A percentile compares a stretch with the other conserved stretches of the same genome.
Conservation (phyloP, 2,113 vertebrate genomes). For the Romanogobio albipinnatus region DNA sequence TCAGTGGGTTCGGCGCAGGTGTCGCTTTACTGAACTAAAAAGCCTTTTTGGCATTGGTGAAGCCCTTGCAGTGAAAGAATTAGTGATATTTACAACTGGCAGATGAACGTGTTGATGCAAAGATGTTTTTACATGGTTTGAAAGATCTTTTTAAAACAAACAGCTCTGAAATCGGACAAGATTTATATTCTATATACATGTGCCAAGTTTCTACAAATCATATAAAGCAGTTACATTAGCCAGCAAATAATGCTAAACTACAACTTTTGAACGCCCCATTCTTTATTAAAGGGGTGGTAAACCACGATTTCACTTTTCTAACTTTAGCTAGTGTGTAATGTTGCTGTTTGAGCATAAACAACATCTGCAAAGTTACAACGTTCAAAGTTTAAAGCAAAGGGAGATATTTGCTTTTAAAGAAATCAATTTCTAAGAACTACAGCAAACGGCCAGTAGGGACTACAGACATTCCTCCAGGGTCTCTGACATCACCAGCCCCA, state of each 20-base stretch:
- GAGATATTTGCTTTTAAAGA: too few relatives aligned
- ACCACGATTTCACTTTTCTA: too few relatives aligned
- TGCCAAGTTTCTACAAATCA: neutral
- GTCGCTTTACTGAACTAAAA: slow-evolving; percentile 21
- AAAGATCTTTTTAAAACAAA: neutral
- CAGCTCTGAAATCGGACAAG: neutral
- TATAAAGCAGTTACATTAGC: neutral
- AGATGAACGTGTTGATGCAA: neutral
- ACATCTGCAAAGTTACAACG: too few relatives aligned
- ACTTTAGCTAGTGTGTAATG: too few relatives aligned
- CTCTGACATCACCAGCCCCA: too few relatives aligned
- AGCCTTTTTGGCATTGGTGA: neutral
- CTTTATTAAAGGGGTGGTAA: too few relatives aligned
- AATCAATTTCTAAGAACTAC: too few relatives aligned
- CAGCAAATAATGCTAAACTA: neutral
- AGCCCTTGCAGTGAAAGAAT: neutral
- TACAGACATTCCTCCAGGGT: too few relatives aligned
- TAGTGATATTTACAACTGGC: slow-evolving; percentile 1
- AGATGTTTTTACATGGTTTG: neutral
- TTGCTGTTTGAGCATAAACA: too few relatives aligned
- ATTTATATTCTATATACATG: neutral
- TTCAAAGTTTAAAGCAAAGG: too few relatives aligned
- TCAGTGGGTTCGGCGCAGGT: slow-evolving; percentile 17
- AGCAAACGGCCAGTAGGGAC: too few relatives aligned
- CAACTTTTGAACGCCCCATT: neutral